phyloP scores from a whole-genome alignment of 2,113 vertebrate genomes.

The Clarias macrocephalus region DNA sequence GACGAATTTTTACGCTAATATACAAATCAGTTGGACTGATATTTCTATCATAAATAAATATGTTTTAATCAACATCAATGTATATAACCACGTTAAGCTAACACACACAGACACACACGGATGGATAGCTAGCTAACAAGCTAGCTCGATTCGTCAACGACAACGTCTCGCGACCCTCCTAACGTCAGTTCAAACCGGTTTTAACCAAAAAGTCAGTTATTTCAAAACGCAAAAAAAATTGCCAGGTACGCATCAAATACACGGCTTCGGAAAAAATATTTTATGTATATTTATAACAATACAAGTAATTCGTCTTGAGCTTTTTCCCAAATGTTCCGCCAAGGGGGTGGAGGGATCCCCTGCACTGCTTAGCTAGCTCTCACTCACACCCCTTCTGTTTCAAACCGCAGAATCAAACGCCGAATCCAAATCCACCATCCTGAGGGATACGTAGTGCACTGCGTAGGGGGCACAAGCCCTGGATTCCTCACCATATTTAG shows the following conservation, averaged over 20 bases:
- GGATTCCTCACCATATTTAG: neutral
- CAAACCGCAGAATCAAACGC: constrained; percentile 17
- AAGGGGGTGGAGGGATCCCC: constrained; percentile 27
- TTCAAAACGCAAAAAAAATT: neutral
- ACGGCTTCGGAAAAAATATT: neutral
- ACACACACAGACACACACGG: neutral
- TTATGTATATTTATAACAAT: neutral
- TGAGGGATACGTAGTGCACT: neutral
- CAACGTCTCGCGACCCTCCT: neutral
- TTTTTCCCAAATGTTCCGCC: neutral
- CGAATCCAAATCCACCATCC: neutral
- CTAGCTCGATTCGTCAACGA: constrained; percentile 16
- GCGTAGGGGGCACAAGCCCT: neutral
- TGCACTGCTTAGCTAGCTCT: neutral
- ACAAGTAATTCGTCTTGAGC: too few species aligned
- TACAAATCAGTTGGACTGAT: neutral
- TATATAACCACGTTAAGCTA: neutral
- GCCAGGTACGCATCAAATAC: neutral
- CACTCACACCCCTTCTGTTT: constrained; percentile 19
- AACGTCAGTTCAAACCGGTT: neutral
- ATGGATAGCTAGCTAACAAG: neutral
- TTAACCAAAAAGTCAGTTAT: neutral
- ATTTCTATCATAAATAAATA: neutral
- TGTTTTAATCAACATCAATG: neutral
- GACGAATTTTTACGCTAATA: neutral